Conservation (phyloP, 1,140 invertebrate species). For the Amphibalanus amphitrite region DNA sequence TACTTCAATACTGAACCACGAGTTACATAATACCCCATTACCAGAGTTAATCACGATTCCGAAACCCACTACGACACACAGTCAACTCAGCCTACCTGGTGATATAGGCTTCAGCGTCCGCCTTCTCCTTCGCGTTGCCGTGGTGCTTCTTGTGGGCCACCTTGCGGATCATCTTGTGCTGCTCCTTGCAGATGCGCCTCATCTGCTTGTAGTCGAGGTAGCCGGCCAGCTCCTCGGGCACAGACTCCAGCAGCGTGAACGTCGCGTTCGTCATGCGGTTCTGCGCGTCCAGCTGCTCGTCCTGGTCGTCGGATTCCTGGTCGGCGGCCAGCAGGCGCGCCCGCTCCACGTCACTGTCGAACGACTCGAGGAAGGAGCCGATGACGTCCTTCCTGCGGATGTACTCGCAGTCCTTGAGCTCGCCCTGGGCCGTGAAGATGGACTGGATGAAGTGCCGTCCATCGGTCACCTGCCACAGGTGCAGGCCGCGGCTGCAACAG, state of each 20-base stretch:
- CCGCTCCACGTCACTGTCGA: constrained; percentile 34
- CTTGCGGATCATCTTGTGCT: constrained; percentile 15
- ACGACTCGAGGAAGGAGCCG: constrained; percentile 34
- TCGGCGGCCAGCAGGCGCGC: constrained; percentile 18
- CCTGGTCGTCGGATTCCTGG: constrained; percentile 8
- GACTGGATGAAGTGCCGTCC: constrained; percentile 44
- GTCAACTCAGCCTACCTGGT: neutral
- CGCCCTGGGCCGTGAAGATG: constrained; percentile 37
- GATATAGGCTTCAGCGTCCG: neutral
- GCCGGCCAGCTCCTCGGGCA: constrained; percentile 30
- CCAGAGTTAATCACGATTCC: too few species aligned
- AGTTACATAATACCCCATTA: too few species aligned
- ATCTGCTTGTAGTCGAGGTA: constrained; percentile 22
- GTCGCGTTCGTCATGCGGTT: neutral
- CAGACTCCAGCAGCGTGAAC: constrained; percentile 19
- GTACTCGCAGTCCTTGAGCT: constrained; percentile 45
- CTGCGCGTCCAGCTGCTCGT: constrained; percentile 11
- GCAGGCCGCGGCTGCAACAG: constrained; percentile 33
- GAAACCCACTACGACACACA: too few species aligned
- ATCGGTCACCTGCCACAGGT: constrained; percentile 43
- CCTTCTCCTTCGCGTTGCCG: constrained; percentile 13
- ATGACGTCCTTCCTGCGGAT: constrained; percentile 32
- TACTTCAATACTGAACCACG: too few species aligned
- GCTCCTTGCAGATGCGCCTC: constrained; percentile 12
- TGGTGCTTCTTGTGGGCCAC: constrained; percentile 8